Evolutionary conservation across 2,888 invertebrate species (phyloP).

Genomic region (Protodeltote pygarga): DNA sequence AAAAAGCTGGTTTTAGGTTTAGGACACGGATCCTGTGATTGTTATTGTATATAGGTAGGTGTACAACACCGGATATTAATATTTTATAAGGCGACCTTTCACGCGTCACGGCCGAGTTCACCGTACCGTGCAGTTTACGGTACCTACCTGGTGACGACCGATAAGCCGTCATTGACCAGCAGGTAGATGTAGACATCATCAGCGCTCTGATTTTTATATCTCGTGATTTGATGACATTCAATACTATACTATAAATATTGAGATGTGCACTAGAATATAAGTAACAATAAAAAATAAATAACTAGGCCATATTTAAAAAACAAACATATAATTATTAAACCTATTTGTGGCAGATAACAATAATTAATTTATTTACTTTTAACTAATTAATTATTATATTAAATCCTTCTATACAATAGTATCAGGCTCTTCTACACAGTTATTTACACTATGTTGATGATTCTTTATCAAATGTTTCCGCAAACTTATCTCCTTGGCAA

Average conservation of each 20-base stretch:
- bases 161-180: background rate
- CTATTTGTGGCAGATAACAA: too few species aligned
- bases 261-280: too few species aligned
- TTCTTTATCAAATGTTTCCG: conserved; percentile 56
- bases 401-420: too few species aligned
- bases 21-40: too few species aligned
- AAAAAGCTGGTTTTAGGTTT: too few species aligned
- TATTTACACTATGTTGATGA: conserved; percentile 37
- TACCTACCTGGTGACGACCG: too few species aligned
- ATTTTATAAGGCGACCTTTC: conserved; percentile 36
- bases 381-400: background rate
- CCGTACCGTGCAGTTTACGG: conserved; percentile 19
- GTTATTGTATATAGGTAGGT: conserved; percentile 7
- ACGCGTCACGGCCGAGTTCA: conserved; percentile 15
- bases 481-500: conserved; percentile 53
- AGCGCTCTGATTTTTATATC: background rate
- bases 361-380: conserved; percentile 1
- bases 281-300: too few species aligned
- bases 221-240: background rate
- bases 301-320: too few species aligned
- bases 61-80: conserved; percentile 28
- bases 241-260: background rate
- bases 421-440: conserved; percentile 3
- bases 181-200: background rate
- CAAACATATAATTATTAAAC: too few species aligned